Conservation (phyloP, 92 coral and sea anemone species). For the Ricordea florida region DNA sequence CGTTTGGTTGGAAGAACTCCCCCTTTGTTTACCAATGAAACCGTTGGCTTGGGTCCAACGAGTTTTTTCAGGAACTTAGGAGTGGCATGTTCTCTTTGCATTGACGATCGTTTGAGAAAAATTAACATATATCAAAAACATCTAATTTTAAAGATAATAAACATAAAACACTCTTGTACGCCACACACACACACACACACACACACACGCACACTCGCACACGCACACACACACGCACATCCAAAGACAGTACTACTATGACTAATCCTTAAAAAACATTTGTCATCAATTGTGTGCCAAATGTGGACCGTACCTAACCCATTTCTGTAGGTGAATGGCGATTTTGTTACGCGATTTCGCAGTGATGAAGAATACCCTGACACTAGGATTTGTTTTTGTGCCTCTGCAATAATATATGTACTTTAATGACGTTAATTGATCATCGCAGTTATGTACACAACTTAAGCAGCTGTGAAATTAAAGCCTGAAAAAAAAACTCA, state of each 20-base stretch:
- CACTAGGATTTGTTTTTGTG: no score
- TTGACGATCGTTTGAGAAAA: slow-evolving; percentile 64
- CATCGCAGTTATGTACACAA: no score
- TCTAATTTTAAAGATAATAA: no score
- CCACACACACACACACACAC: no score
- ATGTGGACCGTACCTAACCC: not conserved
- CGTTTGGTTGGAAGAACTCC: slow-evolving; percentile 50
- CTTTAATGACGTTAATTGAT: no score
- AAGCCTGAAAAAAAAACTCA: no score
- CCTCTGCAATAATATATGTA: no score
- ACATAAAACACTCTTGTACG: no score
- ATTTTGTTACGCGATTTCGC: not conserved
- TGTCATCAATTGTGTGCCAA: not conserved
- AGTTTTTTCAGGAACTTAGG: slow-evolving; percentile 32
- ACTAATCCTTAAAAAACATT: not conserved
- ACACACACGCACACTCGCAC: not conserved
- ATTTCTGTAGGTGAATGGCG: not conserved
- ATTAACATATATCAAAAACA: no score
- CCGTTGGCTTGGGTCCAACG: slow-evolving; percentile 27
- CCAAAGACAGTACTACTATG: not conserved
- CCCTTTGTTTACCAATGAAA: slow-evolving; percentile 12
- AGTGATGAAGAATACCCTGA: not conserved
- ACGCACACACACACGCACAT: not conserved
- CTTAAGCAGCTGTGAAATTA: no score
- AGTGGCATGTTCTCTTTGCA: slow-evolving; percentile 38